Base-by-base conservation (phyloP, 1,140 invertebrate genomes). In the Philaenus spumarius region DNA sequence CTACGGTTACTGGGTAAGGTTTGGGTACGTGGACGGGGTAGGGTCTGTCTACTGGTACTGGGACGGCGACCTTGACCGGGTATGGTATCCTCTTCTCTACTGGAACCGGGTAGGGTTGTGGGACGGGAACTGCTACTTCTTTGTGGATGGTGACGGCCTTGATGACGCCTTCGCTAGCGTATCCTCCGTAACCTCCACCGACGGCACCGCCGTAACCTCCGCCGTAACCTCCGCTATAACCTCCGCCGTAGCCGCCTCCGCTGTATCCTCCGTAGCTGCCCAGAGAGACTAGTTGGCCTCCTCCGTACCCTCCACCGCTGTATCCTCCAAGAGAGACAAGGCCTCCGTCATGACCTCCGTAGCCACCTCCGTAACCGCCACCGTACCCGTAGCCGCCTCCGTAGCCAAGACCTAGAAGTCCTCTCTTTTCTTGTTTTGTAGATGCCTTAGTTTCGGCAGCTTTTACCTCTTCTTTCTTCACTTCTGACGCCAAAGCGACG, bases 101-200 rank as follows among this genome's bases (percentile, higher is more conserved):
- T 6, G 46, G 46, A 15, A 84, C 81, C 17, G 80, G 79, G 57
- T 74, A 73, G 2, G 80, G 80, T 22, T 78, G 69, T 67, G 81
- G 79, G 22, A 81, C 77, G 60, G 67, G 78, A 7, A 84, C 80
- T 1, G 68, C 71, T 0, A 78, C 73, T 61, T 76, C 72, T 58
- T 77, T 77, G 39, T 83, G 78, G 14, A 87, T 71, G 39, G 84
- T 86, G 65, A 87, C 74, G 55, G 84, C 87, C 69, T 83, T 88
- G 23, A 66, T 35, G 9, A 63, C 54, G 2, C 53, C 60, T 17
- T 62, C 40, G 66, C 79, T 76, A 2, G 19, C 42, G 6, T 43
- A 50, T 2, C 26, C 23, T 57, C 72, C 68, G 50, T 63, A 63
- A 5, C 59, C 59, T 53, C 72, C 68, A 67, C 77, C 71, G 59